Conservation (phyloP, 2,888 invertebrate genomes). For the Crematogaster levior region DNA sequence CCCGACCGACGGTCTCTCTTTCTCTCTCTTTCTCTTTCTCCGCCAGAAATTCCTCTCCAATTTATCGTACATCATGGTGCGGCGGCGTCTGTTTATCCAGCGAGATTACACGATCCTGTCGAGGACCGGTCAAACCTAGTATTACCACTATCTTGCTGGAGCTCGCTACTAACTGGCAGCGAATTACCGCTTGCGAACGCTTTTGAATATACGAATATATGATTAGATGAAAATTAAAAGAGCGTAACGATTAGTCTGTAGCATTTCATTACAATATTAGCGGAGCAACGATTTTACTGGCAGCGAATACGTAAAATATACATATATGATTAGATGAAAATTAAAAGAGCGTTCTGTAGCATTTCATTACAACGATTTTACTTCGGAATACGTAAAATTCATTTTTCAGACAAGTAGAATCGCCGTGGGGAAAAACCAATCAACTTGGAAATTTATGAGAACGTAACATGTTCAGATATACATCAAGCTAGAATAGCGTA, state of each 20-base stretch:
- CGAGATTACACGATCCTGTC: constrained; percentile 40
- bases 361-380: too few relatives aligned
- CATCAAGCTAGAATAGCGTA: not conserved
- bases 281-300: not conserved
- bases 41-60: constrained; percentile 52
- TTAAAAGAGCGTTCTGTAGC: too few relatives aligned
- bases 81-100: constrained; percentile 60
- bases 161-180: constrained; percentile 44
- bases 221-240: not conserved
- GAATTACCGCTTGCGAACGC: constrained; percentile 8
- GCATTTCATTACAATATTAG: not conserved
- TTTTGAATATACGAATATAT: not conserved
- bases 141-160: constrained; percentile 47
- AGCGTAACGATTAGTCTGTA: not conserved
- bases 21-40: not conserved
- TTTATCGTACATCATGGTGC: constrained; percentile 60
- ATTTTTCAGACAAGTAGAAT: not conserved
- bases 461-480: not conserved
- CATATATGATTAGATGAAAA: too few relatives aligned
- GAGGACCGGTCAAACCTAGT: constrained; percentile 32
- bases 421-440: not conserved
- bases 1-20: constrained; percentile 51
- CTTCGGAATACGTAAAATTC: not conserved
- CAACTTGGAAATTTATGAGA: not conserved
- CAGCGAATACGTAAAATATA: too few relatives aligned